Evolutionary conservation across 2,797 vertebrate species (phyloP), one percentile per base, ranked within the genome.

Genomic region (Microctenopoma steveboyesi): DNA sequence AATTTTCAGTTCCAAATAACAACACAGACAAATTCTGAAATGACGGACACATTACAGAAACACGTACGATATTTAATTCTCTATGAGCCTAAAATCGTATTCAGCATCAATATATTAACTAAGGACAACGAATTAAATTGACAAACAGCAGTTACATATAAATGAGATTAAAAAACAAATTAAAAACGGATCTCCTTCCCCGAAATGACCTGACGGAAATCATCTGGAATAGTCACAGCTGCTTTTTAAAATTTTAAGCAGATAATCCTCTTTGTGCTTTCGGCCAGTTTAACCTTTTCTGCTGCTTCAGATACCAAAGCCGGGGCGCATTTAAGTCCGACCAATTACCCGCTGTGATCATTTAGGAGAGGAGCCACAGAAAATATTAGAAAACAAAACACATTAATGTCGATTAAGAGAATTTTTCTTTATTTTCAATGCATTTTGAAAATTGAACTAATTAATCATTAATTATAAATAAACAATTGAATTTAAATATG

Each of bases 251-350:
- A 49, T 54, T 43, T 46, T 39, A 67, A 78, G 65, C 57, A 52
- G 62, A 72, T 83, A 83, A 87, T 85, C 83, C 80, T 87, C 77
- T 76, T 82, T 86, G 64, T 75, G 78, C 64, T 79, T 67, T 72
- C 53, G 8, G 61, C n/a, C 72, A 55, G 43, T 78, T 83, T 73
- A 65, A 81, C 80, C 76, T 85, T 73, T 67, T 64, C 59, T 58
- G 64, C 48, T 64, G 64, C 50, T 35, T 46, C 66, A 25, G 16
- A 55, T 25, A 25, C 7, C 14, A 55, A 9, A 57, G 63, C 39
- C 3, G 18, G 4, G 25, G 27, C 65, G 13, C 27, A 58, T 62
- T 67, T 33, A 50, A 28, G 50, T 49, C 47, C 4, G 3, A 63
- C 70, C 69, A 66, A 82, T 86, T 80, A 79, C 57, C 51, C 5